Percentiles rank a stretch among this genome's conserved stretches.
Conservation (phyloP, 2,888 invertebrate genomes). For the Adelphocoris suturalis region DNA sequence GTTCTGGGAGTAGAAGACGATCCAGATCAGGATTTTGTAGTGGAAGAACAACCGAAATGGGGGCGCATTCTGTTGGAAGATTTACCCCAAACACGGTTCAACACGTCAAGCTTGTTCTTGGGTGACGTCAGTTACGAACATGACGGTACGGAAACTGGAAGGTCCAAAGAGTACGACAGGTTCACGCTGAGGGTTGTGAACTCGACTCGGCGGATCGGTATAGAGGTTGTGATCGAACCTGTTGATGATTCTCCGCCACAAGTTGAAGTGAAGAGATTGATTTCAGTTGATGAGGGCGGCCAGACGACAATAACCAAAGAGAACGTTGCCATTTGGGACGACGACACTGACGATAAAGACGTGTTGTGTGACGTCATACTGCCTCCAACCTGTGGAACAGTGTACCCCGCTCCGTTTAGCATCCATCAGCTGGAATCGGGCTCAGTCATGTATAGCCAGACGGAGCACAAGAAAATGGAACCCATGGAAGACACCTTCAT, state of each 20-base stretch:
- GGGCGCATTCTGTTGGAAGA: constrained; percentile 69
- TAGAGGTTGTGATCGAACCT: constrained; percentile 71
- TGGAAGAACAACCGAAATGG: constrained; percentile 67
- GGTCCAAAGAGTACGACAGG: constrained; percentile 57
- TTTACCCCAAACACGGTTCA: constrained; percentile 56
- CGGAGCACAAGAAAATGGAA: constrained; percentile 63
- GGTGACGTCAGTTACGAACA: constrained; percentile 70
- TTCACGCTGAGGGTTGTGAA: constrained; percentile 59
- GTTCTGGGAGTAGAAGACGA: constrained; percentile 48
- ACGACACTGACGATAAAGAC: constrained; percentile 71
- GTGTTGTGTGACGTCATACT: constrained; percentile 66
- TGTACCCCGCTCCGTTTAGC: constrained; percentile 58
- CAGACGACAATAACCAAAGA: constrained; percentile 41
- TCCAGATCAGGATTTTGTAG: constrained; percentile 45
- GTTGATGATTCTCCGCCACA: constrained; percentile 70
- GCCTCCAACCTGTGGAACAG: constrained; percentile 49
- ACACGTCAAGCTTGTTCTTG: constrained; percentile 56
- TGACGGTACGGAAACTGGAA: constrained; percentile 70
- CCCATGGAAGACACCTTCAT: constrained; percentile 70
- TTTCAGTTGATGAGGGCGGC: constrained; percentile 69
- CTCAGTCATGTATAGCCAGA: constrained; percentile 67
- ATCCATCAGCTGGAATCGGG: constrained; percentile 59
- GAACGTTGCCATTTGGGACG: constrained; percentile 60
- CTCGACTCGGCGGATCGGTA: constrained; percentile 22
- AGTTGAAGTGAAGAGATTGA: constrained; percentile 59